Evolutionary conservation across 2,888 invertebrate species (phyloP).

Genomic region (Ennomos erosarius): DNA sequence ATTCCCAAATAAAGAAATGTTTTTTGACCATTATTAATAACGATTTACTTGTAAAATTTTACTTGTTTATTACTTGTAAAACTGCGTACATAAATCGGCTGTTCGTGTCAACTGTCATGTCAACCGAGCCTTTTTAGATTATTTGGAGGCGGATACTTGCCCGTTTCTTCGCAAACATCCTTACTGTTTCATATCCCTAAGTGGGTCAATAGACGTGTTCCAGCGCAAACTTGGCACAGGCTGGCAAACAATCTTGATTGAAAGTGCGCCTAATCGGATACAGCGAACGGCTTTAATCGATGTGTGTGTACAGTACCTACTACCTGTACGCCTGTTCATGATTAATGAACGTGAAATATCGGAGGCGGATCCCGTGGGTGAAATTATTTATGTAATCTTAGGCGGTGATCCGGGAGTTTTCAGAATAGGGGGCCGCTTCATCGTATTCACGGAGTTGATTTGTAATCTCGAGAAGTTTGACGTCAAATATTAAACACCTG

Average conservation of each 20-base stretch:
- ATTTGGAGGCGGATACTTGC: background rate
- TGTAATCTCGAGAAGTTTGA: too few relatives aligned
- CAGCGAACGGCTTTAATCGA: conserved; percentile 59
- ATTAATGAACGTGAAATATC: conserved; percentile 27
- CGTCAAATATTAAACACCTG: too few relatives aligned
- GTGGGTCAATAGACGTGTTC: conserved; percentile 64
- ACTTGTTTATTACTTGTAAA: too few relatives aligned
- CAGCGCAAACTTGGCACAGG: conserved; percentile 65
- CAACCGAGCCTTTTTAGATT: too few relatives aligned
- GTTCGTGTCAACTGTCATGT: too few relatives aligned
- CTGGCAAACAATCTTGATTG: conserved; percentile 75
- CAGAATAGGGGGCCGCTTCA: background rate
- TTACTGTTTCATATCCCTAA: conserved; percentile 35
- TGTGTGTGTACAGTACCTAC: conserved; percentile 25
- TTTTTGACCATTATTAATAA: too few relatives aligned
- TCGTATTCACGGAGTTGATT: conserved; percentile 9
- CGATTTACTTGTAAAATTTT: too few relatives aligned
- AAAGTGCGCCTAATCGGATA: conserved; percentile 70
- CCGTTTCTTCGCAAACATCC: conserved; percentile 14
- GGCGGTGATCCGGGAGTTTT: conserved; percentile 18
- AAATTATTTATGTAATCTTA: conserved; percentile 28
- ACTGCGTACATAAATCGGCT: too few relatives aligned
- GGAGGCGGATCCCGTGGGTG: conserved; percentile 25
- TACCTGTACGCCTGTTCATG: conserved; percentile 20
- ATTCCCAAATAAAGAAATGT: too few relatives aligned